Conservation (phyloP, 1,140 invertebrate genomes). For the Anastrepha obliqua region DNA sequence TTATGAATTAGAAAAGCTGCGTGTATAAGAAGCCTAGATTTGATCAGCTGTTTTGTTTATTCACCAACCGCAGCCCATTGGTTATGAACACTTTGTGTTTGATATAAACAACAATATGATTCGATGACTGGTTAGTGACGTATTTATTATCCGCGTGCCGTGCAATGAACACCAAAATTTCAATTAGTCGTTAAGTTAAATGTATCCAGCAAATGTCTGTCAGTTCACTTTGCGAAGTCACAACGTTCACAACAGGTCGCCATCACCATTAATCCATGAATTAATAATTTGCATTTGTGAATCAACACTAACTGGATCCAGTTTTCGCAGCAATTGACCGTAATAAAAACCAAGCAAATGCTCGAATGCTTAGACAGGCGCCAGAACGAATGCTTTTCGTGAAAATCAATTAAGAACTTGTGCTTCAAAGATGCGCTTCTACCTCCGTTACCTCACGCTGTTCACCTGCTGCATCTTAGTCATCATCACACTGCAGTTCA, state of each 20-base stretch:
- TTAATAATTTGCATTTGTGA: constrained; percentile 7
- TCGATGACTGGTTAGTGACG: neutral
- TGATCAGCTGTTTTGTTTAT: neutral
- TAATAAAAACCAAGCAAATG: neutral
- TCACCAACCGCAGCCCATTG: neutral
- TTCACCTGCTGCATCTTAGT: neutral
- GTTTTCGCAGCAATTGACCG: constrained; percentile 4
- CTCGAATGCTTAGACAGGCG: neutral
- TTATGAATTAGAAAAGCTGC: too few relatives aligned
- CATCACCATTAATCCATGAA: neutral
- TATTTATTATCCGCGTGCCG: neutral
- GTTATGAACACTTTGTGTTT: too few relatives aligned
- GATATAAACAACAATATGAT: too few relatives aligned
- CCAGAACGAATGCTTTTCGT: neutral
- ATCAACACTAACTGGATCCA: constrained; percentile 6
- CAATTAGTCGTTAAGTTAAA: neutral
- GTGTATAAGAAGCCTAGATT: too few relatives aligned
- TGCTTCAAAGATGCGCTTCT: neutral
- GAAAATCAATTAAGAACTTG: neutral
- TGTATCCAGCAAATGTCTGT: neutral
- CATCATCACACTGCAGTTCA: neutral
- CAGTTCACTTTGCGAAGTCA: constrained; percentile 5
- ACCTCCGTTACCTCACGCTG: neutral
- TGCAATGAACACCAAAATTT: neutral
- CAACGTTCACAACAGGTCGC: constrained; percentile 45